Evolutionary conservation across 2,888 invertebrate species (phyloP).

Genomic region (Xylocampa areola): DNA sequence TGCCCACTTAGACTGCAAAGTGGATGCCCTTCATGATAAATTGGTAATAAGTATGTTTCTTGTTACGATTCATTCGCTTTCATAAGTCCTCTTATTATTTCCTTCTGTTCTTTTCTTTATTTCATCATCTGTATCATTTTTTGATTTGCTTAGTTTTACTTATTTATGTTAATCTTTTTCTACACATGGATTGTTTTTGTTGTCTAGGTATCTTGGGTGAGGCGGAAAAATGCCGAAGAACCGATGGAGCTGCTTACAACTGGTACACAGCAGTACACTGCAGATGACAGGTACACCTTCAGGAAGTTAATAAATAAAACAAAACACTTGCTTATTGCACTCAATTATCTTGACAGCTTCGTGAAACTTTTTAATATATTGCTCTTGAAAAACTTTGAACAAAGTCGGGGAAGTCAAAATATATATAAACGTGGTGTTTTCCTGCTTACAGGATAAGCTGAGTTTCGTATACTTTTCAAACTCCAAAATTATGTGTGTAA

Average conservation of each 20-base stretch:
- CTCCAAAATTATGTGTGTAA: slow-evolving; percentile 38
- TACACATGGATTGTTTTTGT: slow-evolving; percentile 15
- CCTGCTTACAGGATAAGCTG: slow-evolving; percentile 38
- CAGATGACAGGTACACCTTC: slow-evolving; percentile 78
- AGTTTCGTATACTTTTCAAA: slow-evolving; percentile 44
- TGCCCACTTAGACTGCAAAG: slow-evolving; percentile 86
- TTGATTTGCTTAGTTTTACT: slow-evolving; percentile 38
- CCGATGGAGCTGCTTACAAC: slow-evolving; percentile 85
- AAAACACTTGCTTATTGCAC: slow-evolving; percentile 37
- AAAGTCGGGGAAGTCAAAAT: slow-evolving; percentile 46
- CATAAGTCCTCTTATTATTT: slow-evolving; percentile 15
- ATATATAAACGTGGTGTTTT: slow-evolving; percentile 45
- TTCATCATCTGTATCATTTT: slow-evolving; percentile 27
- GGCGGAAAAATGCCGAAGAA: slow-evolving; percentile 84
- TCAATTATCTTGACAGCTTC: slow-evolving; percentile 41
- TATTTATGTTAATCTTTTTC: slow-evolving; percentile 14
- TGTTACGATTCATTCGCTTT: slow-evolving; percentile 39
- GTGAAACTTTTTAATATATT: slow-evolving; percentile 52
- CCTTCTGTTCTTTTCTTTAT: slow-evolving; percentile 14
- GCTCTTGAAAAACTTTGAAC: slow-evolving; percentile 46
- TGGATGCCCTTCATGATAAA: slow-evolving; percentile 86
- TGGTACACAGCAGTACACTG: slow-evolving; percentile 84
- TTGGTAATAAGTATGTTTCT: slow-evolving; percentile 81
- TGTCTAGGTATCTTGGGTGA: slow-evolving; percentile 83
- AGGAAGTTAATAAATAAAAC: slow-evolving; percentile 41